These are phyloP conservation scores for Dorcus hopei DNA, from an alignment of 2,888 invertebrate genomes.

Conservation along the genomic window DNA sequence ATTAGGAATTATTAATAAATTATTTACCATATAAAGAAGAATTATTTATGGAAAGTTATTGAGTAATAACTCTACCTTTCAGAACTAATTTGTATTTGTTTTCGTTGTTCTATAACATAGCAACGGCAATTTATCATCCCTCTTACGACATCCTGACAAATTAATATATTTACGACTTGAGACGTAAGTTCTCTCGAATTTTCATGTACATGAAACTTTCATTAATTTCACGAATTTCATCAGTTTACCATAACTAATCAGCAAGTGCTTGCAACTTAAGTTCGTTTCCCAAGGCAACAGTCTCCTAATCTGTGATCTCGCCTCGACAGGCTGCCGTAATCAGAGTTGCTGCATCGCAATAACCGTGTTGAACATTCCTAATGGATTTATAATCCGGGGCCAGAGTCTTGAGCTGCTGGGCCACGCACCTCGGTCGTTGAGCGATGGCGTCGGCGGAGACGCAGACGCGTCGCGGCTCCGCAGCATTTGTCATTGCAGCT, in stretches of 20 bases:
- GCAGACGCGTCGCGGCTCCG: conserved; percentile 49
- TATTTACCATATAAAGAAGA: too few species aligned
- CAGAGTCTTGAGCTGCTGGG: conserved; percentile 31
- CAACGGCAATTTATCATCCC: too few species aligned
- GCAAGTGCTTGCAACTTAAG: conserved; percentile 3
- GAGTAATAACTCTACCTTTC: too few species aligned
- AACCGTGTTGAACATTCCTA: conserved; percentile 40
- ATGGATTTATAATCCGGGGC: conserved; percentile 44
- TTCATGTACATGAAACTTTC: conserved; percentile 1
- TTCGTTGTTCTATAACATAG: too few species aligned
- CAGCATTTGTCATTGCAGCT: conserved; percentile 53
- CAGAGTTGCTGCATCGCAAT: conserved; percentile 39
- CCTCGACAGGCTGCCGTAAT: conserved; percentile 32
- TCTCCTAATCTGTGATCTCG: conserved; percentile 43
- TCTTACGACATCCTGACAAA: too few species aligned
- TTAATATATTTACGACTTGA: too few species aligned
- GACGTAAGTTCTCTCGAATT: background rate
- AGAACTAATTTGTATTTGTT: too few species aligned
- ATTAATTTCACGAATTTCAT: conserved; percentile 10
- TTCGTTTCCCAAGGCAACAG: conserved; percentile 44
- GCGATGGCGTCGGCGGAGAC: conserved; percentile 42
- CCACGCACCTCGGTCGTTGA: conserved; percentile 35
- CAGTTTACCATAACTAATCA: conserved; percentile 8
- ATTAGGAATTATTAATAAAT: too few species aligned
- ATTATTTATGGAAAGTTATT: too few species aligned